These are phyloP conservation scores for Agapornis canus DNA, from an alignment of 2,797 vertebrate genomes.

Conservation along the genomic window DNA sequence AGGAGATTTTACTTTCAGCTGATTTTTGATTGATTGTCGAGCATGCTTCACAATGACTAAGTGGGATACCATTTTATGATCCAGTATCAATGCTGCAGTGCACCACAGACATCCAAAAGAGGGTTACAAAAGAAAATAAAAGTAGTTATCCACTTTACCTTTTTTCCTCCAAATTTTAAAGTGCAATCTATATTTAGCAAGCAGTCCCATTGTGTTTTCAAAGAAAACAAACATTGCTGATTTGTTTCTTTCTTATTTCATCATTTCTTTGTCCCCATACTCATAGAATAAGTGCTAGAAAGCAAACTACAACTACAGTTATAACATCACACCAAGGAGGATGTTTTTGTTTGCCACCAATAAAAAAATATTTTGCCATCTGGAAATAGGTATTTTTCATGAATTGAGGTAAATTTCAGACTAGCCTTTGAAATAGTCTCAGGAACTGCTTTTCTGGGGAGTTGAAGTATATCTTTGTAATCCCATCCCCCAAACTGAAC, in stretches of 20 bases:
- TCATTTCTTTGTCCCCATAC: not conserved
- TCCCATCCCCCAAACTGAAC: not conserved
- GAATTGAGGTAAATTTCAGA: not conserved
- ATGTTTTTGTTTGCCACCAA: not conserved
- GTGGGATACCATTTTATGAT: not conserved
- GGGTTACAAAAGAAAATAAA: not conserved
- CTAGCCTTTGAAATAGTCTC: not conserved
- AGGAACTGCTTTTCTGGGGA: not conserved
- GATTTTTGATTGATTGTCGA: conserved; percentile 17
- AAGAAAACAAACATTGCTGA: not conserved
- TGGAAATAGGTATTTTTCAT: not conserved
- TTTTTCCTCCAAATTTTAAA: not conserved
- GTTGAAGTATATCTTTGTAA: not conserved
- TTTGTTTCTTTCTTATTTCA: not conserved
- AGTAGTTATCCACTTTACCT: not conserved
- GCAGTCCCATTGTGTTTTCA: not conserved
- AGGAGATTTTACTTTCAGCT: not conserved
- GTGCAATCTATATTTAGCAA: not conserved
- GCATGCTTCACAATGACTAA: not conserved
- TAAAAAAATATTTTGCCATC: not conserved
- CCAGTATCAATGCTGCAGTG: not conserved
- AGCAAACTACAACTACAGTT: conserved; percentile 1
- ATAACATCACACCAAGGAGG: not conserved
- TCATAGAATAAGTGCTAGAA: conserved; percentile 1
- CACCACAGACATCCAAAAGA: not conserved